Percentiles rank a stretch among this genome's conserved stretches.
Conservation (phyloP, 2,888 invertebrate species). For the Mesorhabditis belari region DNA sequence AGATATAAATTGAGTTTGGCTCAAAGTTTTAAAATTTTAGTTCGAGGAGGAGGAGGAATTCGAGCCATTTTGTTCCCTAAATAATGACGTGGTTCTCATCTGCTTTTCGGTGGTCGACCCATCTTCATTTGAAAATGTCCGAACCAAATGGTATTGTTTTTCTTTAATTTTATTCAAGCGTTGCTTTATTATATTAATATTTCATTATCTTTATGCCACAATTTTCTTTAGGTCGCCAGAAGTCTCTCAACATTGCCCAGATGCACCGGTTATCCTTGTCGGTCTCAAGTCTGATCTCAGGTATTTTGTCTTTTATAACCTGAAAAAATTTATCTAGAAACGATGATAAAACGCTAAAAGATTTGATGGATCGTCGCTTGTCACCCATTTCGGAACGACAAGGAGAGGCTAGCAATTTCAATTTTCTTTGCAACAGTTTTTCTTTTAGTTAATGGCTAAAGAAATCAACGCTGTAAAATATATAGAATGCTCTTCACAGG, state of each 20-base stretch:
- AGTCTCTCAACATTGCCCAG: conserved; percentile 98
- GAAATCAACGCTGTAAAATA: conserved; percentile 98
- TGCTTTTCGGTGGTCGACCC: conserved; percentile 98
- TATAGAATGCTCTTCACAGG: conserved; percentile 97
- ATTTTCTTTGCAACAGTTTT: no score
- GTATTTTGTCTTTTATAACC: neutral
- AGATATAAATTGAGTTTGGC: no score
- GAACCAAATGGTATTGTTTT: conserved; percentile 99
- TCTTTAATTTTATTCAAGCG: neutral
- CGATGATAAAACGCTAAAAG: conserved; percentile 75
- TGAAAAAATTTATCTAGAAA: conserved; percentile 64
- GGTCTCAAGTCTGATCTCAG: conserved; percentile 92
- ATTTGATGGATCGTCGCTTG: conserved; percentile 60
- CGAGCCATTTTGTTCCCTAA: conserved; percentile 38
- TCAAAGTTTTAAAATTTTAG: no score
- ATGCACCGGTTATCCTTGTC: conserved; percentile 91
- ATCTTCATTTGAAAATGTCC: conserved; percentile 96
- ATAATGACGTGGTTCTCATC: conserved; percentile 62
- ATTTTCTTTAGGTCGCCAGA: conserved; percentile 65
- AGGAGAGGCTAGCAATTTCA: conserved; percentile 56
- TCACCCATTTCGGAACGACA: conserved; percentile 94
- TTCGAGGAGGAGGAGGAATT: conserved; percentile 17
- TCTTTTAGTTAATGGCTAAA: conserved; percentile 72
- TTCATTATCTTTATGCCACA: no score
- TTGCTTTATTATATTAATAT: no score